Percentiles rank a stretch among this genome's conserved stretches.
Conservation (phyloP, 2,888 invertebrate genomes). For the Hypselothyrea guttata region DNA sequence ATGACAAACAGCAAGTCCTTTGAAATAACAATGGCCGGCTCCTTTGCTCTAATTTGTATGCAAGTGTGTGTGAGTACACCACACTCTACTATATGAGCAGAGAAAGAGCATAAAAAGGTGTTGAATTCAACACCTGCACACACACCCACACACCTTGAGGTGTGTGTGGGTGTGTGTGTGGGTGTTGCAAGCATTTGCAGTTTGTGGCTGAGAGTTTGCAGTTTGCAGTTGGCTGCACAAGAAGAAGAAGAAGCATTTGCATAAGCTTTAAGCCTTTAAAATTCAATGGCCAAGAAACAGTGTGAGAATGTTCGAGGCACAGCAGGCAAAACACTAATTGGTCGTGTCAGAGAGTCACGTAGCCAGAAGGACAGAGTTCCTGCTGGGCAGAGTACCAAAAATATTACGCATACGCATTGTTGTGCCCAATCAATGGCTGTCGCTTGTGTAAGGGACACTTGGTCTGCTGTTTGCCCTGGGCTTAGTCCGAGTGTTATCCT, state of each 20-base stretch:
- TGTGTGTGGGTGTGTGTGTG: background rate
- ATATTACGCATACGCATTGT: conserved; percentile 45
- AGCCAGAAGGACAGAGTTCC: conserved; percentile 17
- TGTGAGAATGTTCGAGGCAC: background rate
- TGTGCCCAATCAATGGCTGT: conserved; percentile 62
- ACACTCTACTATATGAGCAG: conserved; percentile 32
- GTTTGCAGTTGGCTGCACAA: conserved; percentile 29
- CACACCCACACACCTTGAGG: background rate
- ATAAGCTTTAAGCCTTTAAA: conserved; percentile 66
- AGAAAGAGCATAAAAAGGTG: conserved; percentile 42
- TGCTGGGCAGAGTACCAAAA: conserved; percentile 20
- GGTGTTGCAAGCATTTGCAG: conserved; percentile 38
- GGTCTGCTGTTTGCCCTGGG: conserved; percentile 45
- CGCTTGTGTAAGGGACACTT: conserved; percentile 23
- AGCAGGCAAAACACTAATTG: conserved; percentile 63
- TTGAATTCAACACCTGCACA: conserved; percentile 61
- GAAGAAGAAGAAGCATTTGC: conserved; percentile 31
- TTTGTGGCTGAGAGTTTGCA: conserved; percentile 21
- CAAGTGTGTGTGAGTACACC: conserved; percentile 32
- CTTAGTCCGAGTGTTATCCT: conserved; percentile 32
- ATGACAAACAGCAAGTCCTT: conserved; percentile 46
- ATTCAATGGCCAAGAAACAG: conserved; percentile 24
- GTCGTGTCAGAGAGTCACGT: conserved; percentile 74
- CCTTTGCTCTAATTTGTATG: conserved; percentile 48
- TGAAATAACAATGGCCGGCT: conserved; percentile 23